Base-by-base conservation (phyloP, 2,797 vertebrate genomes). In the Bradypodion pumilum region DNA sequence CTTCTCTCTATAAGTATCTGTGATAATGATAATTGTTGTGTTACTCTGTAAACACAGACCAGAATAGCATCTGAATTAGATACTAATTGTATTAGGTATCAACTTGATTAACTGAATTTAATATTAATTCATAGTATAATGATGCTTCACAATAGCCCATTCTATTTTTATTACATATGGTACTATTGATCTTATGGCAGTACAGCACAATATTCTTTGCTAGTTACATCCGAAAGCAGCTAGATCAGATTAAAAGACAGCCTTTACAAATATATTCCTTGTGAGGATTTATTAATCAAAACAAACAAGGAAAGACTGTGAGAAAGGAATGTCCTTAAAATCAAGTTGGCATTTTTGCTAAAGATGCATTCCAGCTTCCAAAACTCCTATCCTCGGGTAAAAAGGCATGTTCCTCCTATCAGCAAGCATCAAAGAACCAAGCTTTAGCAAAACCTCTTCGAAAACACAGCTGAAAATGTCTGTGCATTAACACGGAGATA, bases 381-480 rank as follows among this genome's bases (percentile, higher is more conserved):
- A 79, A 87, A 86, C 88, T 88, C 87, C 86, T 80, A 44, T 62
- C 85, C 62, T 92, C 90, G 88, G 83, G 74, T 90, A 83, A 87
- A 80, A 49, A 74, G 82, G 83, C 32, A 89, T 12, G 75, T 81
- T 91, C 69, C 74, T 80, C 78, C 79, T 73, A 62, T 40, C 19
- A 62, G 63, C 63, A n/a, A 5, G 2, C 87, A 91, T 92, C 88
- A 89, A 88, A 90, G 91, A 89, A 83, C 85, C 87, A 85, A 85
- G 52, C 40, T 29, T 90, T 76, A 89, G 82, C n/a, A 81, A 0
- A 0, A 59, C 19, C 74, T 37, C 52, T 87, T 68, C 87, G 66
- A 82, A 93, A 88, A 74, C 86, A 90, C 92, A 92, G 93, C 92
- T 92, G 91, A 91, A 92, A 92, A 93, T 92, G 88, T 35, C 89